phyloP scores from a whole-genome alignment of 2,888 invertebrate genomes.

The Aphrophora alni region DNA sequence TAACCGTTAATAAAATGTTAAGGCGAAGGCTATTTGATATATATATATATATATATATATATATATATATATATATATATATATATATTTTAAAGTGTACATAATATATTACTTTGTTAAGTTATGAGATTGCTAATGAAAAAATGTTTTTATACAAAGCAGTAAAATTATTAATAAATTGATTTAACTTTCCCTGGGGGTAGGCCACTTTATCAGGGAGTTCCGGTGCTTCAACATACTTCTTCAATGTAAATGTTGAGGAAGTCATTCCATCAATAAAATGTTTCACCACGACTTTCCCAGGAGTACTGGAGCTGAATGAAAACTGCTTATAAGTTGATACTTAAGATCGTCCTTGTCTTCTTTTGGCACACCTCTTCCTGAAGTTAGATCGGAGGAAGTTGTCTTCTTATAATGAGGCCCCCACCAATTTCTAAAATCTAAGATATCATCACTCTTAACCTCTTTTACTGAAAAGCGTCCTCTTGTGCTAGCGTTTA shows the following conservation, averaged over 20 bases:
- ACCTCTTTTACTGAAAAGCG: slow-evolving; percentile 23
- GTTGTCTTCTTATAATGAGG: slow-evolving; percentile 17
- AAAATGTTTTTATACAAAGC: neutral
- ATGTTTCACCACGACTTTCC: neutral
- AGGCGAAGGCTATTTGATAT: no score
- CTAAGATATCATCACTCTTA: slow-evolving; percentile 23
- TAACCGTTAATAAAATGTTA: no score
- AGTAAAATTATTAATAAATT: no score
- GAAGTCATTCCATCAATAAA: neutral
- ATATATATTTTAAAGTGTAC: no score
- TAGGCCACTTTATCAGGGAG: slow-evolving; percentile 18
- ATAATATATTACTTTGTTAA: no score
- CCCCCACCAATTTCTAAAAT: slow-evolving; percentile 32
- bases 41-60: no score
- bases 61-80: no score
- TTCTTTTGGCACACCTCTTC: slow-evolving; percentile 23
- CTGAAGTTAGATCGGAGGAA: slow-evolving; percentile 32
- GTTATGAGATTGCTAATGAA: neutral
- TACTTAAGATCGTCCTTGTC: slow-evolving; percentile 24
- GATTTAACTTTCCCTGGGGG: neutral
- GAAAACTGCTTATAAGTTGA: slow-evolving; percentile 32
- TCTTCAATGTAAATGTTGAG: neutral
- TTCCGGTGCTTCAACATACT: slow-evolving; percentile 17
- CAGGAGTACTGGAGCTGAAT: slow-evolving; percentile 24
- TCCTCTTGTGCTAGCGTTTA: slow-evolving; percentile 25